Evolutionary conservation across 2,888 invertebrate species (phyloP).

Genomic region (Ichneumoninae sp.): DNA sequence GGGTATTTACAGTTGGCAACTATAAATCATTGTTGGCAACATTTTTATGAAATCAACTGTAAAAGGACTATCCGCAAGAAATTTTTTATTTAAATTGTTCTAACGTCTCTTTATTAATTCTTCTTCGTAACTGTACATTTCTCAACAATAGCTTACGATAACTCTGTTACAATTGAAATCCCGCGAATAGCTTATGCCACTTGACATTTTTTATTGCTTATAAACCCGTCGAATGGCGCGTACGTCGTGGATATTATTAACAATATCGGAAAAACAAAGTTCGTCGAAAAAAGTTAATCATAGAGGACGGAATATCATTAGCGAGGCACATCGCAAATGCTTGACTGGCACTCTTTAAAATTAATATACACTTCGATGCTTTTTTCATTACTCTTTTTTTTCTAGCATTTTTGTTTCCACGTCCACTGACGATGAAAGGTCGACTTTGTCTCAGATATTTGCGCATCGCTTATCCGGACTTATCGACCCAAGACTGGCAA

Average conservation of each 20-base stretch:
- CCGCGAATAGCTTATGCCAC: neutral
- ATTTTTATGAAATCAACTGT: too few relatives aligned
- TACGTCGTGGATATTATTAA: neutral
- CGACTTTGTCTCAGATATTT: neutral
- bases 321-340: conserved; percentile 16
- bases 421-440: too few relatives aligned
- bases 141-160: neutral
- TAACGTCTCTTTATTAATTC: neutral
- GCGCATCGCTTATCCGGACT: neutral
- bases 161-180: neutral
- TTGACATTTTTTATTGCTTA: neutral
- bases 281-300: conserved; percentile 8
- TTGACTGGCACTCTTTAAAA: neutral
- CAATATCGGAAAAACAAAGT: neutral
- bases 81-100: neutral
- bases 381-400: neutral
- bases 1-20: too few relatives aligned
- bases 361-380: neutral
- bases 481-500: conserved; percentile 49
- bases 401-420: neutral
- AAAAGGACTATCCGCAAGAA: too few relatives aligned
- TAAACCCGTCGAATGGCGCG: neutral
- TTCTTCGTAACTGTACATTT: neutral
- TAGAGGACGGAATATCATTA: conserved; percentile 41
- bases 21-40: too few relatives aligned